Evolutionary conservation across 2,113 vertebrate genomes (phyloP).

Genomic region (Propithecus coquereli): DNA sequence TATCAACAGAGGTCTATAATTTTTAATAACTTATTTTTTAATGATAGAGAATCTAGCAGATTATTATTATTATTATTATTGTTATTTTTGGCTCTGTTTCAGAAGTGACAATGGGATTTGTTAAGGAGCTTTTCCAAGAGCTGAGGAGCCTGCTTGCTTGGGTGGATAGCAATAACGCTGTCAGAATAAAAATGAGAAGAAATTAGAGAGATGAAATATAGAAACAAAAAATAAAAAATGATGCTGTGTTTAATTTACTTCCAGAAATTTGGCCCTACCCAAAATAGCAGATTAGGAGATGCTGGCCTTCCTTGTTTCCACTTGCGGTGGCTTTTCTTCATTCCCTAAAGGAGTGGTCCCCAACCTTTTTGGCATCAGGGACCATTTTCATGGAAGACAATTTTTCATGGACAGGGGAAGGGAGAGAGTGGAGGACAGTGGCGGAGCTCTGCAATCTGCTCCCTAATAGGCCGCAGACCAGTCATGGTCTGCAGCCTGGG

Average conservation of each 20-base stretch:
- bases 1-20: not conserved
- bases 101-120: not conserved
- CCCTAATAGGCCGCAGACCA: too few species aligned
- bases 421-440: too few species aligned
- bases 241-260: slow-evolving; percentile 6
- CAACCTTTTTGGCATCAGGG: too few species aligned
- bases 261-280: not conserved
- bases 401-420: too few species aligned
- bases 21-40: slow-evolving; percentile 22
- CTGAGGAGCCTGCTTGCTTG: not conserved
- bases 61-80: not conserved
- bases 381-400: too few species aligned
- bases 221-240: not conserved
- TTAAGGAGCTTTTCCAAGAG: not conserved
- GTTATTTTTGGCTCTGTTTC: not conserved
- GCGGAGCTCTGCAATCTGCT: too few species aligned
- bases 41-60: not conserved
- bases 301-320: not conserved
- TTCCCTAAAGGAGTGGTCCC: not conserved
- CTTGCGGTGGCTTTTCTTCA: not conserved
- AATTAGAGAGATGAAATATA: not conserved
- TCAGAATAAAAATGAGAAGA: slow-evolving; percentile 24
- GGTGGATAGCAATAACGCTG: not conserved
- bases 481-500: too few species aligned
- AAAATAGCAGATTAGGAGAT: not conserved